Evolutionary conservation across 1,140 invertebrate species (phyloP), one percentile per base, ranked within the genome.

Genomic region (Drosophila tani): DNA sequence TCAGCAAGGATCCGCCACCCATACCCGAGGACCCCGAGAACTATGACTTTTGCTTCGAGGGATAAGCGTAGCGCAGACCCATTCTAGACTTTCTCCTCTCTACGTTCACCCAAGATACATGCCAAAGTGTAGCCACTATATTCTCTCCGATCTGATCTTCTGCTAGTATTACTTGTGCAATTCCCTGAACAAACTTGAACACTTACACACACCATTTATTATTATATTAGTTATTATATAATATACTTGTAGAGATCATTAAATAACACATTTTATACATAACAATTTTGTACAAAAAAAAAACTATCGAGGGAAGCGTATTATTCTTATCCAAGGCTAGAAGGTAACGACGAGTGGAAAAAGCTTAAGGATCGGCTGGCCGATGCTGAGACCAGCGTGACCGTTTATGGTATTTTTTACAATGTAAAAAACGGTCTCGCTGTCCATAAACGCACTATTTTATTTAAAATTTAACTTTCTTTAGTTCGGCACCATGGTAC

Each of bases 1-100:
- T 99, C 85, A 98, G 98, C 8, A 96, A 98, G 91, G 96, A 98
- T 93, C 97, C 98, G 21, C 98, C 98, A 19, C 94, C 95, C 27
- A 96, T 99, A 83, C 98, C 98, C 5, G 95, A 96, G 70, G 96
- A 97, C 91, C 98, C 98, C 41, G 94, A 95, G 58, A 97, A 98
- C 93, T 98, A 97, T 93, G 96, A 98, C 92, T 98, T 98, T 92
- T 96, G 95, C 90, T 96, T 95, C 68, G 95, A 96, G 49, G 92
- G 82, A 57, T 93, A 75, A 82, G 50, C 60, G 8, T 67, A 64
- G 38, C 35, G 38, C 35, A 47, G 11, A 59, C 40, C 56, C 45
- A 49, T 29, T 76, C 29, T 38, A 50, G 38, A 68, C 53, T 51
- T 51, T 38, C 4, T 24, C 66, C 49, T 32, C 67, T 63, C 51